Percentiles rank a stretch among this genome's conserved stretches.
phyloP scores from a whole-genome alignment of 2,888 invertebrate species.

The Leuctra nigra region DNA sequence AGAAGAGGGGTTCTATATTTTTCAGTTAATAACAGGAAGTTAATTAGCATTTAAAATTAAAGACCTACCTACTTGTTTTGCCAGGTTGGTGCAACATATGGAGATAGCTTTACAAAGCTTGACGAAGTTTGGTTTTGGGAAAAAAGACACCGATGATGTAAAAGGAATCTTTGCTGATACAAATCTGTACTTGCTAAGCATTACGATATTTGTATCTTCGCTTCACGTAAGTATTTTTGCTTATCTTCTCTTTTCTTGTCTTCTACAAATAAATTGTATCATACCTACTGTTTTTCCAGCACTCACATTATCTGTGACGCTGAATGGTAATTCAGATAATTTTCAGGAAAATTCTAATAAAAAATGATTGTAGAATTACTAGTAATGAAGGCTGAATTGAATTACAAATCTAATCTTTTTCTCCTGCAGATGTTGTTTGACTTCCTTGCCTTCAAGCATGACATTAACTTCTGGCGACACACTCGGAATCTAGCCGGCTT shows the following conservation, averaged over 20 bases:
- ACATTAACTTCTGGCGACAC: constrained; percentile 89
- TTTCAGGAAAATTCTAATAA: no score
- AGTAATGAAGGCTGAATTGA: no score
- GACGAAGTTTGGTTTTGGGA: constrained; percentile 73
- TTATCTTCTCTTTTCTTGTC: no score
- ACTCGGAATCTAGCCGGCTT: constrained; percentile 82
- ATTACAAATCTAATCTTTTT: neutral
- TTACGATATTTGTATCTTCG: constrained; percentile 85
- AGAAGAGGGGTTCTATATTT: no score
- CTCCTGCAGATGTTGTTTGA: constrained; percentile 79
- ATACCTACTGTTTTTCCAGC: no score
- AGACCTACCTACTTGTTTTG: neutral
- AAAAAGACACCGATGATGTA: constrained; percentile 93
- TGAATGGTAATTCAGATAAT: no score
- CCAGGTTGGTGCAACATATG: constrained; percentile 66
- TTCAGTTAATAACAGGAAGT: no score
- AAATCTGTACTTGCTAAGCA: constrained; percentile 81
- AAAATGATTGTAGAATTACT: no score
- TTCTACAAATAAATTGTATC: no score
- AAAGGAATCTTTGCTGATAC: constrained; percentile 96
- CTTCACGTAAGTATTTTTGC: constrained; percentile 79
- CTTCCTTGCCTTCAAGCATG: constrained; percentile 96
- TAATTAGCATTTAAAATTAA: neutral
- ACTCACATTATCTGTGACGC: no score
- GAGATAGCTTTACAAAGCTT: constrained; percentile 66